Evolutionary conservation across 2,113 vertebrate genomes (phyloP), one percentile per base, ranked within the genome.

Genomic region (Lathamus discolor): DNA sequence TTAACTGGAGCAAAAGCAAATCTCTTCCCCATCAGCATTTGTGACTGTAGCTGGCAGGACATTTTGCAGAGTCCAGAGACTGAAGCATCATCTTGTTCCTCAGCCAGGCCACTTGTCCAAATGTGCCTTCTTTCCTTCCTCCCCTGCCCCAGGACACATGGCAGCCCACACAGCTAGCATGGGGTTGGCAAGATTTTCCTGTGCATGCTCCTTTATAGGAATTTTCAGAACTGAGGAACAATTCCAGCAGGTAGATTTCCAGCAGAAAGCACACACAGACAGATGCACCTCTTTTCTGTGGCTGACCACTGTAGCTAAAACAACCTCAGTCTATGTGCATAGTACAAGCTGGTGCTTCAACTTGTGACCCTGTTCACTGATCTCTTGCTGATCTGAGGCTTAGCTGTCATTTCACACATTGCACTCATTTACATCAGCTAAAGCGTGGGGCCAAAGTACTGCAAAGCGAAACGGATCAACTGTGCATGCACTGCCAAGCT

Each of bases 101-200:
- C 52, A 79, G 92, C 93, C 88, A 94, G 91, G 52, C 77, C 23
- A 11, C 84, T 80, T 87, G 80, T 87, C 84, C 92, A 94, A 89
- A 85, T 23, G 1, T 49, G 46, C 74, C 61, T 81, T 95, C 69
- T 88, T 95, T 95, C 77, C 92, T 89, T 95, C 87, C 94, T 95
- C 57, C 85, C 41, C 59, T 87, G 83, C 90, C 91, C 90, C 94
- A 95, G 94, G 78, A 88, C 67, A 52, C 93, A 90, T 94, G 88
- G 92, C 95, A 93, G 51, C 43, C 54, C 51, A 84, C 55, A 51
- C 86, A 89, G 55, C n/a, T 63, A 75, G 62, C 27, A 6, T 8
- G 37, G 44, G 82, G 48, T 86, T 93, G 92, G 79, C 88, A 91
- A 31, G 39, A 64, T 80, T 91, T 88, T 89, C 51, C 62, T 57